Evolutionary conservation across 1,140 invertebrate species (phyloP), one percentile per base, ranked within the genome.

Genomic region (Conus betulinus): DNA sequence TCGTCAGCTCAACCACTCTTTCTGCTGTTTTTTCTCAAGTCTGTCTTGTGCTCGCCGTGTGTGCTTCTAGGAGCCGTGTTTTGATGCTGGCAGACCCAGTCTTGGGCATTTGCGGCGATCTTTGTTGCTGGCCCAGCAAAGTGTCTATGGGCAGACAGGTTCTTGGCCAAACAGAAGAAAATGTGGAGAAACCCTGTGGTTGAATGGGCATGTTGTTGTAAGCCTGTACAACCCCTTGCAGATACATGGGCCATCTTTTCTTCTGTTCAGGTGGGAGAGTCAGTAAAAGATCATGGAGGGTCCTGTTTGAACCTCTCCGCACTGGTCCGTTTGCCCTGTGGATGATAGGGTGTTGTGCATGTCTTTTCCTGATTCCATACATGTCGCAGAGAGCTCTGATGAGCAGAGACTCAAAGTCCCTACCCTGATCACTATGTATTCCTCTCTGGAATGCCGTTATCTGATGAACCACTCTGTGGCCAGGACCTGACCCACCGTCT

Each of bases 271-370:
- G 5, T 57, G 57, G n/a, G 78, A 91, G 83, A 2, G 88, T 90
- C 15, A 88, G 57, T 17, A 92, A 85, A 3, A 91, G 81, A 87
- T 92, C 81, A 71, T 88, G 88, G 25, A 91, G 17, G 74, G 90
- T 91, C 17, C 88, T 25, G 39, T 92, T 92, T 60, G 89, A 91
- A 53, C 92, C 25, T 71, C 92, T 39, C 92, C 92, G 60, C 84
- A 85, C 52, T 90, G 76, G 76, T 84, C 89, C 86, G 90, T 91
- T 2, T 88, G n/a, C n/a, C 87, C 76, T 89, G 60, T 0, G 91
- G 91, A 76, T 91, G 90, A 78, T 91, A 92, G 92, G 92, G 85
- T 25, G 88, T 90, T 51, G 90, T 90, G n/a, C 78, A 10, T n/a
- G n/a, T 67, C 53, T 90, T 89, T 89, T 87, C 83, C 52, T 39